phyloP scores from a whole-genome alignment of 2,113 vertebrate species.

The Eudyptes chrysolophus region DNA sequence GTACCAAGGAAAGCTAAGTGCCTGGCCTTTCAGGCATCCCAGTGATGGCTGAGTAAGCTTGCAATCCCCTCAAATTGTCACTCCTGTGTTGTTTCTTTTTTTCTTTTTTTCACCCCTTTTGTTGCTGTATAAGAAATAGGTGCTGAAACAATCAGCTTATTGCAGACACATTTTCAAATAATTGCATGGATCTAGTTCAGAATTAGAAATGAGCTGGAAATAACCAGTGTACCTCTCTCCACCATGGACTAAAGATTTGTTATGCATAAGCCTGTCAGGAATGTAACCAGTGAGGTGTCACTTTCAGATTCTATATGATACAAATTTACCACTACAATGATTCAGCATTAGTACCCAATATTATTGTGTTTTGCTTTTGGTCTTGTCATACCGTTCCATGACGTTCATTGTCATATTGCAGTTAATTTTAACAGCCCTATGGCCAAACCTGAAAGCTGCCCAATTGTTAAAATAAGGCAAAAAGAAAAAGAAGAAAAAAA shows the following conservation, averaged over 20 bases:
- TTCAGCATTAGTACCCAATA: background rate
- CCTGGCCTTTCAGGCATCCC: constrained; percentile 60
- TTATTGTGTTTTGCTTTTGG: background rate
- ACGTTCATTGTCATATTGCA: background rate
- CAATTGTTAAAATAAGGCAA: background rate
- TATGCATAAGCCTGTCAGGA: background rate
- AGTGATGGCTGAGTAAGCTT: constrained; percentile 24
- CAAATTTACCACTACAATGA: background rate
- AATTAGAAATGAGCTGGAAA: background rate
- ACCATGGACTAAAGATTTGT: background rate
- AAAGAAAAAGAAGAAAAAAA: too few relatives aligned
- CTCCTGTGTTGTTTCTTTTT: background rate
- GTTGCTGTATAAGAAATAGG: background rate
- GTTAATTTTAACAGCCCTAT: background rate
- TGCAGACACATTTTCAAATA: constrained; percentile 1
- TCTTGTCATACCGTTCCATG: background rate
- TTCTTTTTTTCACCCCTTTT: background rate
- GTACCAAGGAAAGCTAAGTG: constrained; percentile 56
- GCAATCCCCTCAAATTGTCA: background rate
- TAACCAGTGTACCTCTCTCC: background rate
- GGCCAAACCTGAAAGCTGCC: background rate
- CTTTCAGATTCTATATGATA: background rate
- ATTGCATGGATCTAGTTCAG: background rate
- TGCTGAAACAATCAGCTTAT: background rate
- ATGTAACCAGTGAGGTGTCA: background rate